Conservation (phyloP, 1,140 invertebrate species). For the Leptopilina boulardi region DNA sequence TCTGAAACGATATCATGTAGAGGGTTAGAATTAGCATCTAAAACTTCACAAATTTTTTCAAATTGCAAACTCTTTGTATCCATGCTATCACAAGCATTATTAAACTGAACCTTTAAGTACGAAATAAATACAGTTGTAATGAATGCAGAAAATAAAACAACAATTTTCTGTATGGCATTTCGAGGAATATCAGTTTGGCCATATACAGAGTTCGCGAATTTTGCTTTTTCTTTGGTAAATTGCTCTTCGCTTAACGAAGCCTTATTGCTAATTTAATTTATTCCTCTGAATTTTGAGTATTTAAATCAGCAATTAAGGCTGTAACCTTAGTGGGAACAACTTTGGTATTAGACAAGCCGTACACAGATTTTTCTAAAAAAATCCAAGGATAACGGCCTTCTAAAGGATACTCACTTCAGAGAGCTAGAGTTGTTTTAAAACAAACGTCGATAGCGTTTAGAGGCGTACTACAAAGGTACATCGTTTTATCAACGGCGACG, state of each 20-base stretch:
- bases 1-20: no score
- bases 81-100: not conserved
- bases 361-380: no score
- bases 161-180: not conserved
- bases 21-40: not conserved
- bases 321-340: no score
- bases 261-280: not conserved
- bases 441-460: not conserved
- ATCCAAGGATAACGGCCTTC: no score
- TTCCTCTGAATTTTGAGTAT: no score
- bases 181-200: not conserved
- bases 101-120: not conserved
- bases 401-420: no score
- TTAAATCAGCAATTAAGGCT: no score
- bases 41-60: not conserved
- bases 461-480: not conserved
- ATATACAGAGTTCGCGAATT: not conserved
- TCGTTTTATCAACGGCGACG: not conserved
- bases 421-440: no score
- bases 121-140: not conserved
- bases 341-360: no score
- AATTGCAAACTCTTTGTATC: not conserved
- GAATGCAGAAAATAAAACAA: not conserved
- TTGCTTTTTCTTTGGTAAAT: not conserved
- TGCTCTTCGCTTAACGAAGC: not conserved